Percentiles rank a stretch among this genome's conserved stretches.
phyloP scores from a whole-genome alignment of 37 sponge, comb jelly and placozoan species.

The Halisarca cf. caerulea region DNA sequence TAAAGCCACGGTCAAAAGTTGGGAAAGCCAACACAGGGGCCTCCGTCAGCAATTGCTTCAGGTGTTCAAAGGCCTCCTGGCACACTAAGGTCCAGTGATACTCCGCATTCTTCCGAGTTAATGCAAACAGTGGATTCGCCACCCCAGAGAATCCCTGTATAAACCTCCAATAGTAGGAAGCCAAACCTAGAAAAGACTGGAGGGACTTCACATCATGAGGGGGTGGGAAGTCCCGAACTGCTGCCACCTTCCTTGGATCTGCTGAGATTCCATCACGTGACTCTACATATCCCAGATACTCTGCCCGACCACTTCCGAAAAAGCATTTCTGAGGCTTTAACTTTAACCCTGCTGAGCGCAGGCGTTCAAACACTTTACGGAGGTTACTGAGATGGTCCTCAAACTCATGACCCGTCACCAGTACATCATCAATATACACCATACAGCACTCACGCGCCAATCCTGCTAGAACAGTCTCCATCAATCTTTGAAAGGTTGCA shows the following conservation, averaged over 20 bases:
- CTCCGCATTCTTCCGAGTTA: too few relatives aligned
- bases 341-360: slow-evolving; percentile 20
- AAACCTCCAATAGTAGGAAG: too few relatives aligned
- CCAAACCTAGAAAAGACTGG: slow-evolving; percentile 29
- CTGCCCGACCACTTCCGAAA: not conserved
- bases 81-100: too few relatives aligned
- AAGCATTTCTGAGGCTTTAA: slow-evolving; percentile 31
- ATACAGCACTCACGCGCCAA: slow-evolving; percentile 1
- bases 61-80: too few relatives aligned
- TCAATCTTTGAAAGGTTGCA: slow-evolving; percentile 48
- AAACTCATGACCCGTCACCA: slow-evolving; percentile 14
- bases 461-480: slow-evolving; percentile 37
- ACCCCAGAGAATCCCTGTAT: too few relatives aligned
- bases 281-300: too few relatives aligned
- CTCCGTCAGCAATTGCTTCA: too few relatives aligned
- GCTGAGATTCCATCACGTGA: slow-evolving; percentile 31
- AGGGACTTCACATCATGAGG: slow-evolving; percentile 10
- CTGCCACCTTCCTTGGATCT: slow-evolving; percentile 6
- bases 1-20: too few relatives aligned
- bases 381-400: slow-evolving; percentile 24
- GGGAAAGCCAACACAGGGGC: too few relatives aligned
- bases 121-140: too few relatives aligned
- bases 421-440: slow-evolving; percentile 42
- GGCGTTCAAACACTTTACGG: not conserved
- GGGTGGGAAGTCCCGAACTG: slow-evolving; percentile 20